These are phyloP conservation scores for Anhinga anhinga DNA, from an alignment of 2,113 vertebrate genomes.

Conservation along the genomic window DNA sequence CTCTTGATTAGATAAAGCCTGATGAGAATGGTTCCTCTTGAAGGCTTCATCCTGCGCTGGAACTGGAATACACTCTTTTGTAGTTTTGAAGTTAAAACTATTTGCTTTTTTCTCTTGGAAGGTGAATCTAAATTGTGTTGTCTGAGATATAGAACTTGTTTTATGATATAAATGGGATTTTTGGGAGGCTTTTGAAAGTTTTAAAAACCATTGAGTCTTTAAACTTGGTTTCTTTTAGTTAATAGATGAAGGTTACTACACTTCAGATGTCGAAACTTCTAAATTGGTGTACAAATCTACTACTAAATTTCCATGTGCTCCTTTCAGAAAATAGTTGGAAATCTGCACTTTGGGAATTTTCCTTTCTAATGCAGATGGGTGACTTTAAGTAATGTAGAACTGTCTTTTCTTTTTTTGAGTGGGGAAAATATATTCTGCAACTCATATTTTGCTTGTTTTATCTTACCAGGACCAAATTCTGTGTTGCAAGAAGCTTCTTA, in stretches of 20 bases:
- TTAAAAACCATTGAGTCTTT: neutral
- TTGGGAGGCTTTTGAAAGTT: neutral
- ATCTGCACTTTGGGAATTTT: neutral
- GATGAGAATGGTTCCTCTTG: neutral
- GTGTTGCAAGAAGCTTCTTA: neutral
- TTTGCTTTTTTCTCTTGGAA: neutral
- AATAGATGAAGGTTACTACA: neutral
- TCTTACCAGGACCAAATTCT: neutral
- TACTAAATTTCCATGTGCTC: neutral
- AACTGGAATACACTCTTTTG: neutral
- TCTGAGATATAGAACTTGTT: neutral
- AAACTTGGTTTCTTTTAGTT: neutral
- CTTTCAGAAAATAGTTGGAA: neutral
- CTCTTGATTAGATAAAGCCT: neutral
- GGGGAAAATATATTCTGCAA: neutral
- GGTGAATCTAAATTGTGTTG: neutral
- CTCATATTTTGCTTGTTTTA: neutral
- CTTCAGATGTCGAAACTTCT: neutral
- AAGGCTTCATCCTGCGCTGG: neutral
- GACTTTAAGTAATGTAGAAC: neutral
- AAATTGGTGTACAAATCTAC: neutral
- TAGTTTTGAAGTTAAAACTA: neutral
- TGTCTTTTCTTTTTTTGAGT: neutral
- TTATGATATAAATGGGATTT: neutral
- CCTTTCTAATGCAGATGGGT: neutral